Conservation (phyloP, 1,140 invertebrate genomes). For the Brevipalpus yothersi region DNA sequence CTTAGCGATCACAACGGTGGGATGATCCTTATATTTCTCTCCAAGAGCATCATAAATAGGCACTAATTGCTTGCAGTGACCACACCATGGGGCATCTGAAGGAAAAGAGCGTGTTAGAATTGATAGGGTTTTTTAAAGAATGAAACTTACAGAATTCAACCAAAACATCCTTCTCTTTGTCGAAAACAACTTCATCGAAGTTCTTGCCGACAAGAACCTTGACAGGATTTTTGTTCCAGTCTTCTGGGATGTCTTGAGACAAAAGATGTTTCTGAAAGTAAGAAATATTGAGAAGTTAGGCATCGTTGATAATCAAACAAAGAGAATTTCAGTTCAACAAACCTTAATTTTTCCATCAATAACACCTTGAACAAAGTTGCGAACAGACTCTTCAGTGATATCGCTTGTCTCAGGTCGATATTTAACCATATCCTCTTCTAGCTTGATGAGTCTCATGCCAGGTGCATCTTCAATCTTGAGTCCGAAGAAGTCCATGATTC, state of each 20-base stretch:
- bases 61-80: slow-evolving; percentile 84
- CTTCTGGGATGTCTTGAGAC: slow-evolving; percentile 74
- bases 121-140: not conserved
- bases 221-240: slow-evolving; percentile 89
- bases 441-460: slow-evolving; percentile 65
- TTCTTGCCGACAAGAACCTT: slow-evolving; percentile 83
- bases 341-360: slow-evolving; percentile 65
- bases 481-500: slow-evolving; percentile 97
- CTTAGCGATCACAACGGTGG: slow-evolving; percentile 77
- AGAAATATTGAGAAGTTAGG: no score
- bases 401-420: slow-evolving; percentile 67
- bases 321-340: not conserved
- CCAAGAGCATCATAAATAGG: slow-evolving; percentile 81
- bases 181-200: slow-evolving; percentile 76
- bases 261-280: slow-evolving; percentile 57
- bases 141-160: slow-evolving; percentile 65
- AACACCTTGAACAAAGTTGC: slow-evolving; percentile 61
- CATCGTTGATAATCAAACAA: not conserved
- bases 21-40: slow-evolving; percentile 60
- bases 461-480: slow-evolving; percentile 80
- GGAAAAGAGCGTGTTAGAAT: not conserved
- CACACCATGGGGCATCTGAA: slow-evolving; percentile 66
- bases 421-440: slow-evolving; percentile 95
- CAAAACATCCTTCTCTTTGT: slow-evolving; percentile 71
- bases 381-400: slow-evolving; percentile 44